phyloP scores from a whole-genome alignment of 2,888 invertebrate genomes.

The Gryllus longicercus region DNA sequence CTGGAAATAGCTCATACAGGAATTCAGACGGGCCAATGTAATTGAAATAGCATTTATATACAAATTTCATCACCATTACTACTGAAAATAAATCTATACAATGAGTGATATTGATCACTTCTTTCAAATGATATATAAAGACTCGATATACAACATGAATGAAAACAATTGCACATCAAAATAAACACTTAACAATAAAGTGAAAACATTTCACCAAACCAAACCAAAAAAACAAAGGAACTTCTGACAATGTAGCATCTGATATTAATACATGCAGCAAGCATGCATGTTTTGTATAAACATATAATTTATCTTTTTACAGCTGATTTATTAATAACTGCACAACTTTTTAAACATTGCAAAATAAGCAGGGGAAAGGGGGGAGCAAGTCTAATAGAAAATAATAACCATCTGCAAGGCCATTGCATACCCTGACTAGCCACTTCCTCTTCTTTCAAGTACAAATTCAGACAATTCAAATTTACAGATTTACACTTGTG shows the following conservation, averaged over 20 bases:
- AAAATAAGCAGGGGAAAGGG: background rate
- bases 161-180: constrained; percentile 6
- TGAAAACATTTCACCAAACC: background rate
- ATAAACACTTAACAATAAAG: background rate
- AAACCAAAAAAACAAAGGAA: background rate
- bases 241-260: background rate
- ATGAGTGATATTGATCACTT: no score
- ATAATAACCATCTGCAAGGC: background rate
- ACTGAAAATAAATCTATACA: no score
- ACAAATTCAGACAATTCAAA: background rate
- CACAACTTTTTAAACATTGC: background rate
- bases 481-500: background rate
- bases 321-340: background rate
- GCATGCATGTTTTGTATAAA: background rate
- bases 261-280: background rate
- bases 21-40: no score
- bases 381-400: background rate
- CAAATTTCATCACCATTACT: no score
- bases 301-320: background rate
- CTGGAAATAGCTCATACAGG: no score
- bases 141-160: background rate
- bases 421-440: background rate
- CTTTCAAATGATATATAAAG: no score
- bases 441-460: constrained; percentile 10
- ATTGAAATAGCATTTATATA: no score